Conservation (phyloP, 1,140 invertebrate species). For the Drosophila malerkotliana region DNA sequence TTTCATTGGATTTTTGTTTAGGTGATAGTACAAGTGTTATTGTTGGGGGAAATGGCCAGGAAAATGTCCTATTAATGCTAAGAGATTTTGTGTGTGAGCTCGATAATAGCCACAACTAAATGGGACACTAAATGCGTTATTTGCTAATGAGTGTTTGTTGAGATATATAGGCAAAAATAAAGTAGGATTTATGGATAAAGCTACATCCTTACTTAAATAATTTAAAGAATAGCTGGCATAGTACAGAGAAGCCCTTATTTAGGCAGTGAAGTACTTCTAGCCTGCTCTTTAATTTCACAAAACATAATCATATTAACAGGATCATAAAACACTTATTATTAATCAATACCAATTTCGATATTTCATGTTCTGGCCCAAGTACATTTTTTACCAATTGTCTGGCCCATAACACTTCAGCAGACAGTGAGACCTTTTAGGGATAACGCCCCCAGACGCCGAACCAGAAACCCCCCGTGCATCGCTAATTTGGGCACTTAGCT, state of each 20-base stretch:
- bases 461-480: conserved; percentile 22
- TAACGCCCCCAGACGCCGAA: neutral
- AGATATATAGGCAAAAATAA: neutral
- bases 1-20: conserved; percentile 10
- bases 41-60: conserved; percentile 10
- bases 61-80: neutral
- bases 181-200: too few species aligned
- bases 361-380: neutral
- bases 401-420: conserved; percentile 13
- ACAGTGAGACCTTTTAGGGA: conserved; percentile 10
- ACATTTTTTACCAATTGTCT: conserved; percentile 9
- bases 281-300: too few species aligned
- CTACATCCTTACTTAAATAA: too few species aligned
- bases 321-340: conserved; percentile 3
- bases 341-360: conserved; percentile 9
- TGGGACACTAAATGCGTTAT: neutral
- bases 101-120: conserved; percentile 7
- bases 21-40: conserved; percentile 1
- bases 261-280: too few species aligned
- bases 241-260: too few species aligned
- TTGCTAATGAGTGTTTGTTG: neutral
- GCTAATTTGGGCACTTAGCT: conserved; percentile 73
- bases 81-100: conserved; percentile 10
- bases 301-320: neutral
- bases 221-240: too few species aligned